Evolutionary conservation across 2,113 vertebrate species (phyloP).

Genomic region (Cacatua alba): DNA sequence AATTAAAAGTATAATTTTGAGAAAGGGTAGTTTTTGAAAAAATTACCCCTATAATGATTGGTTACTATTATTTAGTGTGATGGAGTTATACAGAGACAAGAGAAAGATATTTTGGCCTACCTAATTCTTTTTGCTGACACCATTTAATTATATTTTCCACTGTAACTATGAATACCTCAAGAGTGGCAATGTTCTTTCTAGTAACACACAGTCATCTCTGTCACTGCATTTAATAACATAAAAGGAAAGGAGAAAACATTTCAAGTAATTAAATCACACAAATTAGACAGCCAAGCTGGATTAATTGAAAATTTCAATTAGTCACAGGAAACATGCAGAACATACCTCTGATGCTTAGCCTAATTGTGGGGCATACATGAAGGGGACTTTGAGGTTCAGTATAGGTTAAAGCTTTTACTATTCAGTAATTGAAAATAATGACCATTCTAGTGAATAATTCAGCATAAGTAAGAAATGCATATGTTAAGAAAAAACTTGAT

Average conservation of each 20-base stretch:
- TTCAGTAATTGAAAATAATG: not conserved
- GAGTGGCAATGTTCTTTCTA: not conserved
- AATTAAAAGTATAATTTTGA: not conserved
- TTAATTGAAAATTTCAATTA: slow-evolving; percentile 10
- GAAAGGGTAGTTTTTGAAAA: not conserved
- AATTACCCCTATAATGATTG: not conserved
- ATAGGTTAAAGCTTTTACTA: not conserved
- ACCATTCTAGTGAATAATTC: not conserved
- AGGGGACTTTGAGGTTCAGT: not conserved
- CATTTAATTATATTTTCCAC: not conserved
- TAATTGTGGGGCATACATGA: not conserved
- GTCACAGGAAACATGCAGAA: not conserved
- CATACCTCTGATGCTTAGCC: not conserved
- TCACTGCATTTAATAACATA: slow-evolving; percentile 12
- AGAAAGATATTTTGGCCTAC: not conserved
- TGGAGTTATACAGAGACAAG: not conserved
- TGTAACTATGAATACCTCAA: not conserved
- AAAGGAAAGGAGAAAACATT: slow-evolving; percentile 6
- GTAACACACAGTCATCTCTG: not conserved
- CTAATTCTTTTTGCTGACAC: not conserved
- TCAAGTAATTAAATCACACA: not conserved
- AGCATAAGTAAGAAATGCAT: not conserved
- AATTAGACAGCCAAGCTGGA: not conserved
- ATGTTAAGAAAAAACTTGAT: not conserved
- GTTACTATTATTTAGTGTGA: not conserved